Evolutionary conservation across 2,888 invertebrate species (phyloP), one percentile per base, ranked within the genome.

Genomic region (Apeira syringaria): DNA sequence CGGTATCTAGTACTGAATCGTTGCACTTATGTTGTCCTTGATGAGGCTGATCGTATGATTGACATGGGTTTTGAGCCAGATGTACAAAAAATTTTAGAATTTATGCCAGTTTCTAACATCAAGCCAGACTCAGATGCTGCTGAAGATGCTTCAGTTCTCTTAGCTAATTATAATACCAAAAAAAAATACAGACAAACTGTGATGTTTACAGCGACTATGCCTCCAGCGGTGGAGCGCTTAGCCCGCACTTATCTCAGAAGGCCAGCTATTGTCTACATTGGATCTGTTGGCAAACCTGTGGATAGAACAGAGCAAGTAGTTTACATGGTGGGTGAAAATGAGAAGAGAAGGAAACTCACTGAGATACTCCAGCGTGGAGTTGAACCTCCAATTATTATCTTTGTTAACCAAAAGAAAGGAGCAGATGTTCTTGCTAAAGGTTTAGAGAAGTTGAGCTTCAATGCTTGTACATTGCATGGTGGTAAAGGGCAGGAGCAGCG

Each of bases 191-290:
- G 99, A 76, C 99, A 99, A 94, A 99, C 99, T 66, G 99, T 99
- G 76, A 99, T 99, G 99, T 99, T 99, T 84, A 99, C 99, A 32
- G 99, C 99, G 2, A 99, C 99, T 53, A 99, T 99, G 99, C 99
- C 99, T 5, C 95, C 99, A 0, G 97, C 99, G 1, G 98, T 99
- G 1, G 99, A 99, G 87, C 92, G 99, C 47, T 87, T 99, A 50
- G 99, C 99, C 0, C 92, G 98, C 50, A 96, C 94, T 17, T 99
- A 99, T 84, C 90, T 99, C 11, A 92, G 99, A 40, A 92, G 99
- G 64, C 99, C 99, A 0, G 98, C 99, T 6, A 96, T 99, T 1
- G 99, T 99, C 0, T 97, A 99, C 75, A 99, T 99, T 55, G 99
- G 99, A 45, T 97, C 98, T 1, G 92, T 95, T 29, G 99, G 99